Base-by-base conservation (phyloP, 2,888 invertebrate species). In the Myopa testacea region DNA sequence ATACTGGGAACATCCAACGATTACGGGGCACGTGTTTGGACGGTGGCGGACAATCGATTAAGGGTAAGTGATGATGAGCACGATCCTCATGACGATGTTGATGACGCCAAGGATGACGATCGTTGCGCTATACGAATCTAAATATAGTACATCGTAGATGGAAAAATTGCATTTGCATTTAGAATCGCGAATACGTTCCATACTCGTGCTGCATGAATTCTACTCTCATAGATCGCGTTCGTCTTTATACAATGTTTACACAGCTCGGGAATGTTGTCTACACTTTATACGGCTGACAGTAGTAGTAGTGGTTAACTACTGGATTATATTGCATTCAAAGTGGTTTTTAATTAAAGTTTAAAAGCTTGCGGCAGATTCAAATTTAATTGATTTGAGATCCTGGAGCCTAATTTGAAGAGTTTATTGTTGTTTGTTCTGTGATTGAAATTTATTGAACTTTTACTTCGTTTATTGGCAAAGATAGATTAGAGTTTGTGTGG, bases 11-110 rank as follows among this genome's bases (percentile, higher is more conserved):
- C 98, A 69, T 98, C 98, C 65, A 98, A 97, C 89, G 99, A 99
- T 91, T 97, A 95, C 89, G 98, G 98, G 26, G 96, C 97, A 87
- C 92, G 99, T 79, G 95, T 99, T 78, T 99, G 99, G 99, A 96
- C 96, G 12, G 93, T 98, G 74, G 91, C 91, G 82, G 98, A 98
- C 90, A 95, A 95, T 89, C 92, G 98, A 87, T 91, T 98, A 90
- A 93, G 96, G 94, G 97, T 97, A 88, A 88, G 88, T 87, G 78
- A 78, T 79, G 73, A 77, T 67, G 67, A 76, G 68, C 60, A 50
- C 60, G 63, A 71, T 62, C 50, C 38, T 52, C 45, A 34, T 62
- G 26, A 37, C 37, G 62, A 73, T 63, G 73, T 45, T 19, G 71
- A 38, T 37, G 38, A 34, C 14, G 38, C 4, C 37, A 5, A 38